Percentiles rank a stretch among this genome's conserved stretches.
Evolutionary conservation across 2,113 vertebrate genomes (phyloP).

Genomic region (Muntiacus muntjak): DNA sequence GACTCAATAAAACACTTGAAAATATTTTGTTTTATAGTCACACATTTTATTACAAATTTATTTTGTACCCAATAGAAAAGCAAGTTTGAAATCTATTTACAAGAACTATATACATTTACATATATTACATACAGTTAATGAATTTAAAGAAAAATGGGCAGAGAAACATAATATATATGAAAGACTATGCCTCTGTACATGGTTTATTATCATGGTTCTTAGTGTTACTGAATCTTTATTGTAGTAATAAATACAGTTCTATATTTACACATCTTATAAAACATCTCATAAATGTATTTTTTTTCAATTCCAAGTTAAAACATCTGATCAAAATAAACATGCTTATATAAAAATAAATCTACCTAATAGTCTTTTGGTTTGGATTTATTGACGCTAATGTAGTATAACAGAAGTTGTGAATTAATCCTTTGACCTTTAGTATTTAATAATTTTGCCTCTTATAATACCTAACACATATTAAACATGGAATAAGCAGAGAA

Average conservation of each 20-base stretch:
- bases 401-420: slow-evolving; percentile 74
- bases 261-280: slow-evolving; percentile 88
- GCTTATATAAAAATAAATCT: slow-evolving; percentile 87
- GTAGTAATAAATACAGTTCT: slow-evolving; percentile 89
- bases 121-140: slow-evolving; percentile 83
- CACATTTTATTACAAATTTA: slow-evolving; percentile 85
- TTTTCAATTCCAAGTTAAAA: slow-evolving; percentile 83
- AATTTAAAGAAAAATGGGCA: slow-evolving; percentile 77
- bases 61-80: slow-evolving; percentile 82
- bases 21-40: slow-evolving; percentile 70
- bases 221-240: slow-evolving; percentile 78
- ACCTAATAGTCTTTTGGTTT: slow-evolving; percentile 73
- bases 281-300: slow-evolving; percentile 82
- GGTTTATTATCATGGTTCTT: slow-evolving; percentile 78
- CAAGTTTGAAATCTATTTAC: slow-evolving; percentile 83
- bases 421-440: slow-evolving; percentile 70
- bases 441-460: slow-evolving; percentile 73
- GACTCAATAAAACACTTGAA: slow-evolving; percentile 62
- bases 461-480: slow-evolving; percentile 76
- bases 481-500: slow-evolving; percentile 72
- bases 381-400: slow-evolving; percentile 71
- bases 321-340: slow-evolving; percentile 85
- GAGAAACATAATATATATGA: slow-evolving; percentile 77
- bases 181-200: slow-evolving; percentile 82
- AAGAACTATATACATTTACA: slow-evolving; percentile 85